Conservation (phyloP, 2,113 vertebrate genomes). For the Aspidoscelis tigris region DNA sequence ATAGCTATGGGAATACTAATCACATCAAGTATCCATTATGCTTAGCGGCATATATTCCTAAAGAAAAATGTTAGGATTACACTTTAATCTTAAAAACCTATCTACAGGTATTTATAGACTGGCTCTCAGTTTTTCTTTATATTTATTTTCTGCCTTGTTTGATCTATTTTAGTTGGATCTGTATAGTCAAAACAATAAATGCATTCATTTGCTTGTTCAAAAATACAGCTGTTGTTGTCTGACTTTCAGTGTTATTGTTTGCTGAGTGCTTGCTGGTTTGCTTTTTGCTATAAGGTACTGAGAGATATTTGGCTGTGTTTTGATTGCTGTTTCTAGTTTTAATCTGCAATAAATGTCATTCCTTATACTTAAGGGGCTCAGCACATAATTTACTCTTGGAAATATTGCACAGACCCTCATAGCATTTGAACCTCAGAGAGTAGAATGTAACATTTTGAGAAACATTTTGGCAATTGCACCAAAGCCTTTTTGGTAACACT, state of each 20-base stretch:
- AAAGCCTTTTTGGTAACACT: background rate
- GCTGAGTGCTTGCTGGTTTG: background rate
- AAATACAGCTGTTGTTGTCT: background rate
- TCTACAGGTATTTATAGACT: background rate
- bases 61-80: too few species aligned
- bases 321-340: background rate
- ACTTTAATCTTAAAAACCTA: background rate
- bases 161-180: too few species aligned
- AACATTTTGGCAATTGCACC: background rate
- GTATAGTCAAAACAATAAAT: too few species aligned
- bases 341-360: background rate
- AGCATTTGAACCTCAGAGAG: constrained; percentile 36
- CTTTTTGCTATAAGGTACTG: background rate
- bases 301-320: background rate
- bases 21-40: too few species aligned
- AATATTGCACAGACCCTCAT: constrained; percentile 2
- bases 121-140: too few species aligned
- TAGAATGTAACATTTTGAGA: background rate
- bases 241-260: background rate
- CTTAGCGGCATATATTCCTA: too few species aligned
- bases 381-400: constrained; percentile 39
- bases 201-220: background rate
- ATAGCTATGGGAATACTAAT: too few species aligned
- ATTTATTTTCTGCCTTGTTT: too few species aligned
- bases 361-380: background rate